Conservation (phyloP, 2,113 vertebrate species). For the Ailurus styani region DNA sequence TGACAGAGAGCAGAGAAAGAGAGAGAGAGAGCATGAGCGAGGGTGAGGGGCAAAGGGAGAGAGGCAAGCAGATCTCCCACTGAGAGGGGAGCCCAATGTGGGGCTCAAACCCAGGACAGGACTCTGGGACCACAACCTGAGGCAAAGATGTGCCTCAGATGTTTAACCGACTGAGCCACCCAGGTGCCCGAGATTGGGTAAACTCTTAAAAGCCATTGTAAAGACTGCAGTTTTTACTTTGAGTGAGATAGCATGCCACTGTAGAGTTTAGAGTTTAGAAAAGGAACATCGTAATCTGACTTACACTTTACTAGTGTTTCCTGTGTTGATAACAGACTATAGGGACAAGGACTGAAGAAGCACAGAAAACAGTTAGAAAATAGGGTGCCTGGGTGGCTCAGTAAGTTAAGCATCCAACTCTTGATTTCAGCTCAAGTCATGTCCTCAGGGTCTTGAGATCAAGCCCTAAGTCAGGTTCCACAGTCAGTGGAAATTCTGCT, state of each 20-base stretch:
- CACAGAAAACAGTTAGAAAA: not conserved
- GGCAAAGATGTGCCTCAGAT: not conserved
- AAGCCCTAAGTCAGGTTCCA: not conserved
- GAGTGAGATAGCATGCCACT: not conserved
- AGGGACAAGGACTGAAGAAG: not conserved
- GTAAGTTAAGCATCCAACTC: not conserved
- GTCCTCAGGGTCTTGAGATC: not conserved
- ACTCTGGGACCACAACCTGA: not conserved
- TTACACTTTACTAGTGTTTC: not conserved
- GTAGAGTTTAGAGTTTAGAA: not conserved
- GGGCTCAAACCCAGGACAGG: not conserved
- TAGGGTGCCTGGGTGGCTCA: not conserved
- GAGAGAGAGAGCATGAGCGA: not conserved
- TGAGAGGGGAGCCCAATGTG: not conserved
- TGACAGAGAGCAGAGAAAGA: not conserved
- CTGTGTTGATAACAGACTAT: not conserved
- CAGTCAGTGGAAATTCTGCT: not conserved
- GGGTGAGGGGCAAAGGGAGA: not conserved
- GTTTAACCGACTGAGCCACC: not conserved
- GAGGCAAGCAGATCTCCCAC: not conserved
- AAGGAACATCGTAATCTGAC: not conserved
- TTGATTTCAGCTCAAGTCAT: not conserved
- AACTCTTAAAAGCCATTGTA: not conserved
- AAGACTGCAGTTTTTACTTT: not conserved
- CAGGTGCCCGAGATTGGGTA: not conserved